Evolutionary conservation across 2,888 invertebrate species (phyloP).

Genomic region (Baccha elongata): DNA sequence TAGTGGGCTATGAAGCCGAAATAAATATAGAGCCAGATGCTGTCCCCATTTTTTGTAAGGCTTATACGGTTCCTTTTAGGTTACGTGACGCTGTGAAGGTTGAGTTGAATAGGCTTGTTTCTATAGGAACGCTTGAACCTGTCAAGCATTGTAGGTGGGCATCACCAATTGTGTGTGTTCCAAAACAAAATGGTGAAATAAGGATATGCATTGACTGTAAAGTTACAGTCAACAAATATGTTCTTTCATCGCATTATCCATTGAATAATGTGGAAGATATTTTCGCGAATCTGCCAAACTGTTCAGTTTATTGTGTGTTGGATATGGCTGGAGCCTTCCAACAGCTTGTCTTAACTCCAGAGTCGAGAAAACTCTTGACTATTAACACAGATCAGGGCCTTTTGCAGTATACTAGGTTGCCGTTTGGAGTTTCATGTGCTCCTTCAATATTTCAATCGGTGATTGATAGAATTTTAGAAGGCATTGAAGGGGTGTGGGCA

Average conservation of each 20-base stretch:
- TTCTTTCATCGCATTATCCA: constrained; percentile 57
- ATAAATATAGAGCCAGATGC: constrained; percentile 34
- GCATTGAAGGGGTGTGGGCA: constrained; percentile 10
- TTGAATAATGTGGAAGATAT: constrained; percentile 24
- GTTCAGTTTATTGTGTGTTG: constrained; percentile 68
- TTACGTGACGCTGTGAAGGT: constrained; percentile 71
- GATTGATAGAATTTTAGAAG: constrained; percentile 10
- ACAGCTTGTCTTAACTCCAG: constrained; percentile 69
- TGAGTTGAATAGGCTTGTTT: constrained; percentile 70
- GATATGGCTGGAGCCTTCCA: constrained; percentile 75
- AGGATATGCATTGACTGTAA: constrained; percentile 78
- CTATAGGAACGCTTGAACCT: constrained; percentile 68
- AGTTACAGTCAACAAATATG: constrained; percentile 68
- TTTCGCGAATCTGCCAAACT: constrained; percentile 65
- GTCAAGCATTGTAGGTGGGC: constrained; percentile 75
- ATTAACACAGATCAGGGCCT: constrained; percentile 75
- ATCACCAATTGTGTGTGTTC: constrained; percentile 74
- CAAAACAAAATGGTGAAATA: constrained; percentile 8
- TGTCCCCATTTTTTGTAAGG: constrained; percentile 71
- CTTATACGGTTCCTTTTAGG: constrained; percentile 73
- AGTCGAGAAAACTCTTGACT: constrained; percentile 74
- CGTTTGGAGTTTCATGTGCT: constrained; percentile 60
- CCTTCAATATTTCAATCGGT: constrained; percentile 53
- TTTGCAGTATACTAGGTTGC: constrained; percentile 51
- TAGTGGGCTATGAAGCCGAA: constrained; percentile 46